These are phyloP conservation scores for Bombus superbus DNA, from an alignment of 1,140 invertebrate species.

Conservation along the genomic window DNA sequence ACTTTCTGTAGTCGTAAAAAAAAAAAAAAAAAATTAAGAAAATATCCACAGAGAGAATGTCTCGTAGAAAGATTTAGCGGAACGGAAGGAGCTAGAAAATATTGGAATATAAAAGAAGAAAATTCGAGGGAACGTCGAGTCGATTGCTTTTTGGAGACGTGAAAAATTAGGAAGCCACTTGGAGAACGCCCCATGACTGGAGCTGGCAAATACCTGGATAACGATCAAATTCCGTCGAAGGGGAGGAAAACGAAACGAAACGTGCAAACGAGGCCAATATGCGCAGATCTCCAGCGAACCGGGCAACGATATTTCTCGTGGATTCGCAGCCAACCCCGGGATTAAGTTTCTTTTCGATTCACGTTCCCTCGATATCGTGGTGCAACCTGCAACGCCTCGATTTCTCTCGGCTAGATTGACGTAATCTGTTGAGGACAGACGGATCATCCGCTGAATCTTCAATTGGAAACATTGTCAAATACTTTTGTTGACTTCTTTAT, in stretches of 20 bases:
- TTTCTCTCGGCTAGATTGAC: constrained; percentile 10
- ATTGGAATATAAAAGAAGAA: neutral
- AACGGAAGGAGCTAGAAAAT: neutral
- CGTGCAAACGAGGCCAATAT: constrained; percentile 82
- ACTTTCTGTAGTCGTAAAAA: neutral
- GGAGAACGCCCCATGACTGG: neutral
- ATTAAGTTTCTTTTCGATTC: constrained; percentile 71
- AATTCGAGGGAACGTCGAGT: neutral
- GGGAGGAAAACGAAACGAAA: constrained; percentile 75
- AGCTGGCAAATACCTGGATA: constrained; percentile 18
- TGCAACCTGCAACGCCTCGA: neutral
- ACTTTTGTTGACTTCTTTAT: neutral
- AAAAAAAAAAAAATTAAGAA: neutral
- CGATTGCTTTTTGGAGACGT: constrained; percentile 2
- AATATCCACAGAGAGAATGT: neutral
- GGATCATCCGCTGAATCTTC: neutral
- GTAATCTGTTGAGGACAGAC: constrained; percentile 8
- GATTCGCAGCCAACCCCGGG: constrained; percentile 64
- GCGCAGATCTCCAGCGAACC: constrained; percentile 73
- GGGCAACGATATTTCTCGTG: constrained; percentile 73
- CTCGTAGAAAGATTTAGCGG: neutral
- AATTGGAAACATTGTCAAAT: neutral
- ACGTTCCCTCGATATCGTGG: constrained; percentile 4
- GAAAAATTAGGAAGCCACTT: constrained; percentile 34
- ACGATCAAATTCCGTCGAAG: constrained; percentile 31